phyloP scores from a whole-genome alignment of 2,888 invertebrate genomes.

The Drosophila lutescens region DNA sequence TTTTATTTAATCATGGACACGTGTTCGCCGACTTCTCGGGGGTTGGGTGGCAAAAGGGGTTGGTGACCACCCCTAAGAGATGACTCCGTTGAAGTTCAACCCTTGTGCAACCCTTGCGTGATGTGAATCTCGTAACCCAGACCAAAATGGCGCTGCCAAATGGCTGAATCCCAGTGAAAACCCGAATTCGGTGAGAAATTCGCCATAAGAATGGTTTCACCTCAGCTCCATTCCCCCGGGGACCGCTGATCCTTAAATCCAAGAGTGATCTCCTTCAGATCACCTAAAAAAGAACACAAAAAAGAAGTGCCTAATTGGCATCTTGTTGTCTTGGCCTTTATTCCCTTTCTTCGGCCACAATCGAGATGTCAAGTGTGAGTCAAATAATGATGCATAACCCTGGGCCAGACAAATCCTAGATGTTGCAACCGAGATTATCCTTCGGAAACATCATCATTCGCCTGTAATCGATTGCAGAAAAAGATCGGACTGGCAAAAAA shows the following conservation, averaged over 20 bases:
- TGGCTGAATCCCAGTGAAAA: not conserved
- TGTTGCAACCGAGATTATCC: slow-evolving; percentile 64
- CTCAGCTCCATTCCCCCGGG: slow-evolving; percentile 1
- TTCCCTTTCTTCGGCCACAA: slow-evolving; percentile 28
- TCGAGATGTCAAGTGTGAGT: slow-evolving; percentile 57
- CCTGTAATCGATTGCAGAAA: slow-evolving; percentile 56
- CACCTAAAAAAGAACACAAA: not conserved
- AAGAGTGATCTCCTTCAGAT: not conserved
- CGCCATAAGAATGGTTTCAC: slow-evolving; percentile 26
- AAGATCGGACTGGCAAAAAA: slow-evolving; percentile 17
- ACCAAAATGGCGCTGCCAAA: slow-evolving; percentile 33
- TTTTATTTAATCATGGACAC: slow-evolving; percentile 72
- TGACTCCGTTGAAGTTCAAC: slow-evolving; percentile 21
- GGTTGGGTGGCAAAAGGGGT: slow-evolving; percentile 7
- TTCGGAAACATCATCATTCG: slow-evolving; percentile 66
- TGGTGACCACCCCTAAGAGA: not conserved
- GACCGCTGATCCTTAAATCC: not conserved
- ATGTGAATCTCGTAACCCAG: slow-evolving; percentile 30
- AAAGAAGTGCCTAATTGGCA: slow-evolving; percentile 37
- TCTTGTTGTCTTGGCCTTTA: slow-evolving; percentile 24
- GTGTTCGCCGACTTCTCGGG: slow-evolving; percentile 42
- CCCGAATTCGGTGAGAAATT: not conserved
- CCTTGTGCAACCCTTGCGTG: slow-evolving; percentile 46
- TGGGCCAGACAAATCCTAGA: slow-evolving; percentile 45
- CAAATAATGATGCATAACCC: slow-evolving; percentile 77